Conservation (phyloP, 2,888 invertebrate species). For the Neoscelio sp. region DNA sequence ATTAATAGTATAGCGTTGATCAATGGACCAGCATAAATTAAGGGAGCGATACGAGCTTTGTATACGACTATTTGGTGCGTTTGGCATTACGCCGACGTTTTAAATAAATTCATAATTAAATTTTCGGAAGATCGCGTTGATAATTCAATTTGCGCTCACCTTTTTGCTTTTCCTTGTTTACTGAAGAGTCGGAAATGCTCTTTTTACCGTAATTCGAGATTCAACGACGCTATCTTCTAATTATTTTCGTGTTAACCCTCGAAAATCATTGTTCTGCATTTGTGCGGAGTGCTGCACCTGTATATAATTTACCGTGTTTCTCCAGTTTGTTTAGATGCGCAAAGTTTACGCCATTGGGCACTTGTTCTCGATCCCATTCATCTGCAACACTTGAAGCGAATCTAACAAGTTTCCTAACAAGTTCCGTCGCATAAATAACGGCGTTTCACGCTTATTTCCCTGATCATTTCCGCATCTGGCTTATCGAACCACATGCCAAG, state of each 20-base stretch:
- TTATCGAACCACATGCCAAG: constrained; percentile 41
- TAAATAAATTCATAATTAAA: constrained; percentile 53
- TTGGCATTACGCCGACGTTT: constrained; percentile 6
- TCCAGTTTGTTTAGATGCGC: constrained; percentile 54
- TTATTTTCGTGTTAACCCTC: constrained; percentile 49
- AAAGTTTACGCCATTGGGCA: constrained; percentile 60
- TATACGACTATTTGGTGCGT: constrained; percentile 3
- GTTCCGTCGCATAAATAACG: constrained; percentile 57
- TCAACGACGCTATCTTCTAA: constrained; percentile 39
- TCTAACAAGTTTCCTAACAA: constrained; percentile 64
- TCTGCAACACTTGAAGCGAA: constrained; percentile 60
- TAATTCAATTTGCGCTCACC: constrained; percentile 26
- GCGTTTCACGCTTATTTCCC: constrained; percentile 26
- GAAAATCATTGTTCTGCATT: constrained; percentile 55
- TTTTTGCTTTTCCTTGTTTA: constrained; percentile 7
- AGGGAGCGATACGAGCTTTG: constrained; percentile 37
- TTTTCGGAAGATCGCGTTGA: constrained; percentile 25
- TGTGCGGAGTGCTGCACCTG: constrained; percentile 8
- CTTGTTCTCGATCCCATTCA: constrained; percentile 62
- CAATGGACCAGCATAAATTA: constrained; percentile 60
- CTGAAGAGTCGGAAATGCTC: neutral
- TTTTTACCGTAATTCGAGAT: constrained; percentile 31
- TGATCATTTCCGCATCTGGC: constrained; percentile 31
- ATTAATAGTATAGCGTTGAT: constrained; percentile 58
- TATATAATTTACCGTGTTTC: constrained; percentile 57